Base-by-base conservation (phyloP, 2,888 invertebrate genomes). In the Stramonita haemastoma region DNA sequence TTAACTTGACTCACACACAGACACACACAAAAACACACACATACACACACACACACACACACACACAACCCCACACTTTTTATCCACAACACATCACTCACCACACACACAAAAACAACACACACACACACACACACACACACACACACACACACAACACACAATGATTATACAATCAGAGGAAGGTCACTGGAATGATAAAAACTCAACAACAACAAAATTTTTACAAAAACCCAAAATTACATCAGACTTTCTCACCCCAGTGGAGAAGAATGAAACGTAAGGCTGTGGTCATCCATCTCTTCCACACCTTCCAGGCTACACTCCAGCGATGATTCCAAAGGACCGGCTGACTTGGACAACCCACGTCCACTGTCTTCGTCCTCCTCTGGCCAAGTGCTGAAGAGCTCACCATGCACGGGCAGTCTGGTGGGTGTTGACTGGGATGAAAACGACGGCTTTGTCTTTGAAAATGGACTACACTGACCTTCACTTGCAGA, bases 41-140 rank as follows among this genome's bases (percentile, higher is more conserved):
- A 73, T 11, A n/a, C 73, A 73, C 73, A n/a, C 73, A 73, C 73
- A 73, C 73, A 73, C 73, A 73, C 73, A 73, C 73, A n/a, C 73
- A n/a, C 73, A n/a, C 73, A n/a, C 73, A 5, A 26, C 8, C 22
- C 1, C n/a, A n/a, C 73, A 73, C n/a, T n/a, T n/a, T n/a, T n/a
- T n/a, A n/a, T n/a, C n/a, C n/a, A n/a, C n/a, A n/a, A n/a, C n/a
- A n/a, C n/a, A n/a, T n/a, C n/a, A n/a, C n/a, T n/a, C n/a, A n/a
- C n/a, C 73, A 73, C 73, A 73, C 22, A 73, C 73, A 73, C n/a
- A 73, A 13, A n/a, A 13, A 73, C 73, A 13, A 73, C 73, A 73
- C n/a, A 73, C 73, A 73, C n/a, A n/a, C 73, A 73, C 73, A 17
- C 1, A 73, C n/a, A 73, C 22, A 29, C 73, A 73, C n/a, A 29